Evolutionary conservation across 2,113 vertebrate genomes (phyloP).

Genomic region (Pangasianodon gigas): DNA sequence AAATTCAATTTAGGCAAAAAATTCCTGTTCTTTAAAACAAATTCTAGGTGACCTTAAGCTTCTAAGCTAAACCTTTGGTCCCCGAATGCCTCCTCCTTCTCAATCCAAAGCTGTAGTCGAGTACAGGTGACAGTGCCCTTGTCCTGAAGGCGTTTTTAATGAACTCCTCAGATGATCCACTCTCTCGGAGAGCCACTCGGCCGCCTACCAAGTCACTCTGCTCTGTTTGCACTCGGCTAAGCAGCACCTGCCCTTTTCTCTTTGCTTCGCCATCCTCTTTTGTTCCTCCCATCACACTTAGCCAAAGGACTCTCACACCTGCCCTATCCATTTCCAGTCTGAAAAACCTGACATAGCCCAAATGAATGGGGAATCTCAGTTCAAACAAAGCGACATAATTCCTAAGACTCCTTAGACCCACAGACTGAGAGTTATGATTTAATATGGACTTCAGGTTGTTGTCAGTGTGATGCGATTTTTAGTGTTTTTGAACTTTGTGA

Average conservation of each 20-base stretch:
- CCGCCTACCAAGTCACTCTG: constrained; percentile 40
- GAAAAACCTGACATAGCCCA: background rate
- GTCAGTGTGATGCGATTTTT: background rate
- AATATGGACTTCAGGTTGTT: background rate
- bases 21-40: background rate
- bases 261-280: constrained; percentile 3
- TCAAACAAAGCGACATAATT: background rate
- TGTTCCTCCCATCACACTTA: background rate
- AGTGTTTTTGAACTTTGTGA: background rate
- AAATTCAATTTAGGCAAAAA: background rate
- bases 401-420: background rate
- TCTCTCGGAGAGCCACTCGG: constrained; percentile 36
- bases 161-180: constrained; percentile 53
- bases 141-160: constrained; percentile 57
- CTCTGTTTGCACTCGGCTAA: constrained; percentile 28
- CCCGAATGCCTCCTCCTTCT: constrained; percentile 18
- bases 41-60: background rate
- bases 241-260: constrained; percentile 35
- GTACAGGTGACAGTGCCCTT: constrained; percentile 32
- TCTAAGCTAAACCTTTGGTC: background rate
- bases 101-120: constrained; percentile 13
- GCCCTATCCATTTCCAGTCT: constrained; percentile 10
- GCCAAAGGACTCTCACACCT: constrained; percentile 27
- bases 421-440: background rate
- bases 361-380: background rate